Base-by-base conservation (phyloP, 2,888 invertebrate genomes). In the Philereme vetulata region DNA sequence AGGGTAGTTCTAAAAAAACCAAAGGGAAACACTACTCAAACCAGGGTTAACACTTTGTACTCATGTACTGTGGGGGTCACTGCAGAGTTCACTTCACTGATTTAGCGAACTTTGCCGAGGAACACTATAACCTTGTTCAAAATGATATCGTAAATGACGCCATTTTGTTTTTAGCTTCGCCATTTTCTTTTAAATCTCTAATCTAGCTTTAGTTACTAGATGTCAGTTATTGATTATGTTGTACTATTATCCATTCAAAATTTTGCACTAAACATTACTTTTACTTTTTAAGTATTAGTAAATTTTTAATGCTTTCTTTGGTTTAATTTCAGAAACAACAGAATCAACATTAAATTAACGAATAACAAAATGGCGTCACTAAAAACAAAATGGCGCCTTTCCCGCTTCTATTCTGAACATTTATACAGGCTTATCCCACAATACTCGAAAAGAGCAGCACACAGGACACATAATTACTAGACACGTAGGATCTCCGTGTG, bases 401-500 rank as follows among this genome's bases (percentile, higher is more conserved):
- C 33, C 0, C 4, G 6, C 5, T 44, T 21, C 4, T 6, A 44
- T 44, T 11, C 6, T 10, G 21, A 46, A 46, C 33, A 46, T 5
- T 3, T 21, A 8, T 38, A 33, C 33, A 33, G 10, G 6, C 9
- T 34, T 21, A 44, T 6, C 46, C 46, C 46, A 42, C 51, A 43
- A 7, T 10, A 50, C 33, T 42, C 49, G 50, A 56, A 52, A 62
- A 32, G 44, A 52, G 33, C 54, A 45, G 44, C 11, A 44, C 49
- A 48, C 56, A 50, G 53, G 55, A 57, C 56, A 38, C 49, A 45
- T 60, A 59, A 35, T 54, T 64, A 62, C 68, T 95, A 99, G 72
- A 99, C 99, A 82, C 99, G 94, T 71, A 99, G 93, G 76, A 99
- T 99, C 93, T 99, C 99, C 53, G 99, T 95, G 77, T 97, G 97